Base-by-base conservation (phyloP, 2,888 invertebrate species). In the Taphrorychus bicolor region DNA sequence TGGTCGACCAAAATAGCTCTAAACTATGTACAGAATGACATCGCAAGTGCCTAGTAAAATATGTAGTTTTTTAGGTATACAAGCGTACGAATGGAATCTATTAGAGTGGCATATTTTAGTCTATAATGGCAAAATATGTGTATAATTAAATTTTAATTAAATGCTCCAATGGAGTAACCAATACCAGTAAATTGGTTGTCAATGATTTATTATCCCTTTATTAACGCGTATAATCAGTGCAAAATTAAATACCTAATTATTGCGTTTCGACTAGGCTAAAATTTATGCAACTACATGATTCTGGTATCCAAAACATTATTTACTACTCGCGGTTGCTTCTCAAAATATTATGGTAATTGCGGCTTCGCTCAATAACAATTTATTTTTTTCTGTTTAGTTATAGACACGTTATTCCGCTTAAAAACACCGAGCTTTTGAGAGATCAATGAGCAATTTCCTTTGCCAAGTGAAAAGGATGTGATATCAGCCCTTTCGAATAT, bases 61-160 rank as follows among this genome's bases (percentile, higher is more conserved):
- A 32, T 32, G 11, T 32, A 32, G 9, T 32, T 32, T 32, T 32
- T 3, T 32, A 11, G 1, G 32, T 32, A 9, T 32, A 32, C 11
- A 11, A 32, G n/a, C n/a, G n/a, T n/a, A n/a, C n/a, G n/a, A n/a
- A n/a, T n/a, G 32, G 3, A 11, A 32, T 32, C 32, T 32, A 32
- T 32, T 11, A 32, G 32, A 32, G 3, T 11, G 9, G 32, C 32
- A 32, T 45, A 45, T 17, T 45, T 45, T 45, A 45, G 16, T 16
- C 17, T 14, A 17, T 45, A 45, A 45, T 14, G 17, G 11, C 45
- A 45, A 45, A 45, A 45, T 45, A 45, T 45, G 45, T 45, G 45
- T 45, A 45, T 45, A 45, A 45, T 45, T 45, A 45, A 45, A 45
- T 45, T 45, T 45, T 45, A 45, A 45, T 45, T 45, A 45, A 45